phyloP scores from a whole-genome alignment of 2,797 vertebrate genomes.

The Kryptopterus vitreolus region DNA sequence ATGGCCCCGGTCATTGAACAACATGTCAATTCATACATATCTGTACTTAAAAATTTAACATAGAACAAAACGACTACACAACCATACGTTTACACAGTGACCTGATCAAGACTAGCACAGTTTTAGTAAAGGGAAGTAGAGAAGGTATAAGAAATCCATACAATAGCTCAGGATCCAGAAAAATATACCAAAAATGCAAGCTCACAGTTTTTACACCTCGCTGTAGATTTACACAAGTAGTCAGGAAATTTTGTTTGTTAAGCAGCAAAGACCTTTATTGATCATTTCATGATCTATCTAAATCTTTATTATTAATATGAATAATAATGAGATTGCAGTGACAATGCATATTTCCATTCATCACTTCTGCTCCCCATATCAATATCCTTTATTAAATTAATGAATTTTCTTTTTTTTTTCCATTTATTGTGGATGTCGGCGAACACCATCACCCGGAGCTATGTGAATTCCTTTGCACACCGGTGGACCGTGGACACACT shows the following conservation, averaged over 20 bases:
- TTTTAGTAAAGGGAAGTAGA: neutral
- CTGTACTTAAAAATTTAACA: neutral
- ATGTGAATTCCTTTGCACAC: neutral
- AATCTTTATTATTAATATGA: neutral
- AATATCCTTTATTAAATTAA: no score
- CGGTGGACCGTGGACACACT: neutral
- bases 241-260: neutral
- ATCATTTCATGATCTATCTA: no score
- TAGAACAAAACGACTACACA: neutral
- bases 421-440: neutral
- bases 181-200: neutral
- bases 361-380: neutral
- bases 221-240: neutral
- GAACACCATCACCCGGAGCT: neutral
- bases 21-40: neutral
- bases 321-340: constrained; percentile 4
- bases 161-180: neutral
- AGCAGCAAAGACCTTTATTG: no score
- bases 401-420: neutral
- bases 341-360: no score
- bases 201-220: neutral
- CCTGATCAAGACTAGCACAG: neutral
- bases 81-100: neutral
- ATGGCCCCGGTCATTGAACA: neutral
- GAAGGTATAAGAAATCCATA: neutral